Percentiles rank a stretch among this genome's conserved stretches.
Evolutionary conservation across 1,140 invertebrate genomes (phyloP).

Genomic region (Drosophila sp.): DNA sequence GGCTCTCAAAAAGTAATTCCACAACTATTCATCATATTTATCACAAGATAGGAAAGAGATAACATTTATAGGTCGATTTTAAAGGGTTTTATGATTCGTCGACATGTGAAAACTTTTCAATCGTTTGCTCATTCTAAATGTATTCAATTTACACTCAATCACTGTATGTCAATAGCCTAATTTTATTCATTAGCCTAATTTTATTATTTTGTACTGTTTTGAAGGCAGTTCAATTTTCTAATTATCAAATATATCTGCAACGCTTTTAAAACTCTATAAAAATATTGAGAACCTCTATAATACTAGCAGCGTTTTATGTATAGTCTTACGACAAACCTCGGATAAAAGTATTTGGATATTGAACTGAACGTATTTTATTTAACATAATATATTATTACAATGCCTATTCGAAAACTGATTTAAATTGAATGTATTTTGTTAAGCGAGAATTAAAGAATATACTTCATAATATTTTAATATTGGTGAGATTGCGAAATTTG

Average conservation of each 20-base stretch:
- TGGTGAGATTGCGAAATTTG: not conserved
- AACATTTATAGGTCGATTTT: not conserved
- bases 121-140: not conserved
- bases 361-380: no score
- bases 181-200: constrained; percentile 23
- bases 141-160: constrained; percentile 10
- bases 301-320: no score
- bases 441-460: no score
- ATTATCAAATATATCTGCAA: not conserved
- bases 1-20: constrained; percentile 22
- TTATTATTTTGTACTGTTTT: not conserved
- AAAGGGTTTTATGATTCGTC: constrained; percentile 4
- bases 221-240: not conserved
- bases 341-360: no score
- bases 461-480: no score
- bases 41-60: constrained; percentile 26
- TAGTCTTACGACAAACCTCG: no score
- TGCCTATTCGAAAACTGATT: no score
- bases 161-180: not conserved
- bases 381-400: no score
- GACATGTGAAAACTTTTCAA: constrained; percentile 4
- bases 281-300: no score
- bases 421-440: no score
- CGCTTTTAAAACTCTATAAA: no score
- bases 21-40: constrained; percentile 37